A percentile compares a stretch with the other conserved stretches of the same genome.
Evolutionary conservation across 2,113 vertebrate genomes (phyloP).

Genomic region (Rhinichthys klamathensis): DNA sequence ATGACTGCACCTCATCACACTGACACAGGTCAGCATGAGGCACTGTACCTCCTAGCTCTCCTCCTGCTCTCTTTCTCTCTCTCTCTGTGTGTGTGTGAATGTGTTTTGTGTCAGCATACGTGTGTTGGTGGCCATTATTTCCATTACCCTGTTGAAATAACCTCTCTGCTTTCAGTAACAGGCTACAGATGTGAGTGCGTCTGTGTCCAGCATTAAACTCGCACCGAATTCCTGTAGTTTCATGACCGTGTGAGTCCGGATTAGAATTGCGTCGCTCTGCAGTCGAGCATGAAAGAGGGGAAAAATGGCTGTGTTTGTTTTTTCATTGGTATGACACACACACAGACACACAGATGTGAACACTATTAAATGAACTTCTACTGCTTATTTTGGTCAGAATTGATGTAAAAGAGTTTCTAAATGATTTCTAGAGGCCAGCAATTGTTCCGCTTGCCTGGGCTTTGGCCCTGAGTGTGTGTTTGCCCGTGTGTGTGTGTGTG

Average conservation of each 20-base stretch:
- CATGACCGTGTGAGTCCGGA: conserved; percentile 50
- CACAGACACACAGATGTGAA: conserved; percentile 40
- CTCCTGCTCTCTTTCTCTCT: background rate
- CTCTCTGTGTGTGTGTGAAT: background rate
- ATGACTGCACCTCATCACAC: conserved; percentile 36
- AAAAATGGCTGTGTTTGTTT: conserved; percentile 45
- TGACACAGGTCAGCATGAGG: conserved; percentile 30
- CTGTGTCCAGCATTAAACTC: conserved; percentile 45
- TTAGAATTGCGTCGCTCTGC: conserved; percentile 37
- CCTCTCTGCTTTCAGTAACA: conserved; percentile 52
- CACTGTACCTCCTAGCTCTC: background rate
- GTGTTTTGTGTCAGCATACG: conserved; percentile 28
- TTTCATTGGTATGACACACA: conserved; percentile 47
- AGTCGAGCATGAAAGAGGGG: conserved; percentile 31
- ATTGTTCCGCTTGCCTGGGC: conserved; percentile 15
- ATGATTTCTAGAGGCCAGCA: conserved; percentile 34
- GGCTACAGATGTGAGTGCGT: conserved; percentile 50
- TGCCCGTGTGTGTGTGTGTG: background rate
- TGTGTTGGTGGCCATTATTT: conserved; percentile 50
- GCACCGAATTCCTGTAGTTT: conserved; percentile 34
- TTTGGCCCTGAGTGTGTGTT: conserved; percentile 27
- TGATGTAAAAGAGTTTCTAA: conserved; percentile 29
- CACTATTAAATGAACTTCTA: conserved; percentile 34
- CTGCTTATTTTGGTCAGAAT: conserved; percentile 37
- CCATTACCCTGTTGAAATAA: conserved; percentile 51